phyloP scores from a whole-genome alignment of 30 jellyfish, hydroid and myxozoan species.

The Cassiopea andromeda region DNA sequence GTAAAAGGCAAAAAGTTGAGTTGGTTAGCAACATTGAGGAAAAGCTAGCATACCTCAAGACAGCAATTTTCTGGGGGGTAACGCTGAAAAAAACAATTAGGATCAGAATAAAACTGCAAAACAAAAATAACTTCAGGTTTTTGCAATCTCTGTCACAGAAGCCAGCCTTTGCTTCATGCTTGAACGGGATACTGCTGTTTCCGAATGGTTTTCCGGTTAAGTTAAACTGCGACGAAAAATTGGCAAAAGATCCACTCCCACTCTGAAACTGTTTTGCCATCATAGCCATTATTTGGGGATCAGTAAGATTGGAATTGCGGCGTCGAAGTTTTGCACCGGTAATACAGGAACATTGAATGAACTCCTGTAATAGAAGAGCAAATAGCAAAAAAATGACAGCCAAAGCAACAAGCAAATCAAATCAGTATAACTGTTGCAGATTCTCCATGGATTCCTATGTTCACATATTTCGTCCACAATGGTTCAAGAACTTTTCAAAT shows the following conservation, averaged over 20 bases:
- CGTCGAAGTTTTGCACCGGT: slow-evolving; percentile 27
- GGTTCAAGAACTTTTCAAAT: no score
- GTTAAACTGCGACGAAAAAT: neutral
- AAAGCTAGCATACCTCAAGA: slow-evolving; percentile 73
- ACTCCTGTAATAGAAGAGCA: neutral
- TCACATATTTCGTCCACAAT: no score
- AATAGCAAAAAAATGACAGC: no score
- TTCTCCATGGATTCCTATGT: no score
- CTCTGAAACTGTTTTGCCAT: slow-evolving; percentile 8
- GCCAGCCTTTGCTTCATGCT: slow-evolving; percentile 78
- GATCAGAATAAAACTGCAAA: slow-evolving; percentile 24
- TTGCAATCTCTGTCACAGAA: slow-evolving; percentile 90
- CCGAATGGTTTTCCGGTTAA: neutral
- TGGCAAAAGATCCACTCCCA: neutral
- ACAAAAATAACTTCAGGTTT: slow-evolving; percentile 63
- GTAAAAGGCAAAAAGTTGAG: neutral
- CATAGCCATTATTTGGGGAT: neutral
- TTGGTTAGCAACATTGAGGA: neutral
- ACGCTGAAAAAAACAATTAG: slow-evolving; percentile 54
- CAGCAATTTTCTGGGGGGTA: slow-evolving; percentile 86
- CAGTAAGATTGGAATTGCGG: neutral
- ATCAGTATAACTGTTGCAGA: no score
- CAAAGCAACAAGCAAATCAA: no score
- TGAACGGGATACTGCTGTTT: neutral
- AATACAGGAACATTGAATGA: slow-evolving; percentile 29